Evolutionary conservation across 2,888 invertebrate species (phyloP).

Genomic region (Perdita meconis): DNA sequence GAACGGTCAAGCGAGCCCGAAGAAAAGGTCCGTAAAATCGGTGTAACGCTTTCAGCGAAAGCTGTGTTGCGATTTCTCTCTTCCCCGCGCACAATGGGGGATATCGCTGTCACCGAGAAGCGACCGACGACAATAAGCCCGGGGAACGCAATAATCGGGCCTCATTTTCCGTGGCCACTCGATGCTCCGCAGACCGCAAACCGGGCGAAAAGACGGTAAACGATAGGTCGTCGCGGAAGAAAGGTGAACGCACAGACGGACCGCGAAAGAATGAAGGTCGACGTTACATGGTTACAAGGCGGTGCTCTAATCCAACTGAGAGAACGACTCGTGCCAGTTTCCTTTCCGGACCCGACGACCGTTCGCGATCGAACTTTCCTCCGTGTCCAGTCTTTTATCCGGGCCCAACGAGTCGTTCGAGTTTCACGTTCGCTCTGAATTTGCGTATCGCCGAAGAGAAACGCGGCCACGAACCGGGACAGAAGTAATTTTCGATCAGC

Average conservation of each 20-base stretch:
- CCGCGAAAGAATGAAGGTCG: slow-evolving; percentile 32
- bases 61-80: slow-evolving; percentile 10
- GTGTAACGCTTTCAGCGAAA: neutral
- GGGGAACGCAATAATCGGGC: slow-evolving; percentile 41
- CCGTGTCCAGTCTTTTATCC: neutral
- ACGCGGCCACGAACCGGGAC: neutral
- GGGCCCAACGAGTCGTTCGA: neutral
- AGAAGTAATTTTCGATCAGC: neutral
- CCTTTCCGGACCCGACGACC: slow-evolving; percentile 35
- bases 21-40: slow-evolving; percentile 48
- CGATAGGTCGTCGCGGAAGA: slow-evolving; percentile 8
- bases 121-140: slow-evolving; percentile 53
- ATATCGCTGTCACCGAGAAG: slow-evolving; percentile 60
- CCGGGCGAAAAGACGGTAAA: slow-evolving; percentile 20
- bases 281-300: slow-evolving; percentile 21
- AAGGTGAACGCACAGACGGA: slow-evolving; percentile 25
- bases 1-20: slow-evolving; percentile 31
- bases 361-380: slow-evolving; percentile 17
- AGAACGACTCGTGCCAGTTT: slow-evolving; percentile 49
- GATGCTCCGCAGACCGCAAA: slow-evolving; percentile 31
- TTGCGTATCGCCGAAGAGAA: neutral
- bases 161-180: slow-evolving; percentile 40
- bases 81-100: slow-evolving; percentile 42
- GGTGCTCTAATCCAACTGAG: slow-evolving; percentile 52
- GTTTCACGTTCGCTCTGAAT: neutral